phyloP scores from a whole-genome alignment of 2,797 vertebrate genomes.

The Tragopan temminckii region DNA sequence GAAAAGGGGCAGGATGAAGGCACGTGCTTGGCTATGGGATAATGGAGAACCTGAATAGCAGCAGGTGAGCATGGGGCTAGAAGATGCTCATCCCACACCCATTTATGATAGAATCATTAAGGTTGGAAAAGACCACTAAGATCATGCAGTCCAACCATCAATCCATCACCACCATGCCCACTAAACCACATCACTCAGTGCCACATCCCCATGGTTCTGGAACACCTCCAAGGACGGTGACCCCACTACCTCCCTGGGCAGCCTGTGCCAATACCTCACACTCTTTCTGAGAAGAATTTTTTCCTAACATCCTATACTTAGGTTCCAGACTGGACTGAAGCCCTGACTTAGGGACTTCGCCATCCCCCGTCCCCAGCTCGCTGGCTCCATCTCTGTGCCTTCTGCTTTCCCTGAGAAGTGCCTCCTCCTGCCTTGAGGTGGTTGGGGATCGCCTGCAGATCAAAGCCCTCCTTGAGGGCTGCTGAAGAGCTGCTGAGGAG shows the following conservation, averaged over 20 bases:
- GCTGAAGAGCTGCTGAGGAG: constrained; percentile 37
- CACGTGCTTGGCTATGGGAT: neutral
- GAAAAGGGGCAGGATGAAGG: neutral
- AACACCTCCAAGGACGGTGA: no score
- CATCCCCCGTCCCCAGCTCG: neutral
- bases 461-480: constrained; percentile 42
- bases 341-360: neutral
- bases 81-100: neutral
- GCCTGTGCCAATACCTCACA: no score
- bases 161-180: no score
- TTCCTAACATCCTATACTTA: no score
- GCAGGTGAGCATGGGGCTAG: accelerated
- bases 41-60: neutral
- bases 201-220: no score
- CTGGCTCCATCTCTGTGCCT: neutral
- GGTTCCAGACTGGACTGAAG: neutral
- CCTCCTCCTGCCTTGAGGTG: constrained; percentile 2
- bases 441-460: neutral
- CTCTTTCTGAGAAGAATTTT: no score
- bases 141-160: no score
- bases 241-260: no score
- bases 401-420: constrained; percentile 4
- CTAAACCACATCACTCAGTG: no score
- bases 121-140: no score
- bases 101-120: neutral